Percentiles rank a stretch among this genome's conserved stretches.
Conservation (phyloP, 2,888 invertebrate genomes). For the Drosophila atroscutellata region DNA sequence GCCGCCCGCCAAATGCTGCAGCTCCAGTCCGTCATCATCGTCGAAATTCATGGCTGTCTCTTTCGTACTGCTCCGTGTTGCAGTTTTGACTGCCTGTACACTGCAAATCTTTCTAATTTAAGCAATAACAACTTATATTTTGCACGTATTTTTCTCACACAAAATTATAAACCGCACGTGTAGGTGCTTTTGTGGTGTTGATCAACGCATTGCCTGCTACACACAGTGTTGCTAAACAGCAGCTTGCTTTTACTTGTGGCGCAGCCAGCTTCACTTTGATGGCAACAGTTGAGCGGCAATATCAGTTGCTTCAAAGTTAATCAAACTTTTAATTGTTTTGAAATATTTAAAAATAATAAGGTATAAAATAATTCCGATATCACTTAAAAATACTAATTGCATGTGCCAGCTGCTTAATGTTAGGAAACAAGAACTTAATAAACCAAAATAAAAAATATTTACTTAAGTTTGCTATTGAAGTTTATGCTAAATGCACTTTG, state of each 20-base stretch:
- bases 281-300: slow-evolving; percentile 2
- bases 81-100: slow-evolving; percentile 19
- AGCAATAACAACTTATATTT: slow-evolving; percentile 23
- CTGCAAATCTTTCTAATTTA: slow-evolving; percentile 13
- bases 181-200: slow-evolving; percentile 47
- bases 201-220: background rate
- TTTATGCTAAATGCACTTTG: background rate
- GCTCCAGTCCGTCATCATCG: slow-evolving; percentile 84
- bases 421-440: background rate
- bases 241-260: background rate
- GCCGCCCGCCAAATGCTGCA: slow-evolving; percentile 88
- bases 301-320: background rate
- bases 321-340: background rate
- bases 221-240: slow-evolving; percentile 26
- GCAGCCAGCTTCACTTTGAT: slow-evolving; percentile 13
- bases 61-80: slow-evolving; percentile 17
- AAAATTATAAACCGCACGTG: slow-evolving; percentile 65
- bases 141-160: slow-evolving; percentile 17
- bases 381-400: background rate
- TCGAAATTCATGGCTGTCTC: slow-evolving; percentile 73
- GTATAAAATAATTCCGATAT: background rate
- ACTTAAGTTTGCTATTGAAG: background rate
- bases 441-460: background rate
- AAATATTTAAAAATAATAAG: background rate
- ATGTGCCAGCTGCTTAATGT: background rate